Conservation (phyloP, 1,140 invertebrate genomes). For the Drosophila saltans region DNA sequence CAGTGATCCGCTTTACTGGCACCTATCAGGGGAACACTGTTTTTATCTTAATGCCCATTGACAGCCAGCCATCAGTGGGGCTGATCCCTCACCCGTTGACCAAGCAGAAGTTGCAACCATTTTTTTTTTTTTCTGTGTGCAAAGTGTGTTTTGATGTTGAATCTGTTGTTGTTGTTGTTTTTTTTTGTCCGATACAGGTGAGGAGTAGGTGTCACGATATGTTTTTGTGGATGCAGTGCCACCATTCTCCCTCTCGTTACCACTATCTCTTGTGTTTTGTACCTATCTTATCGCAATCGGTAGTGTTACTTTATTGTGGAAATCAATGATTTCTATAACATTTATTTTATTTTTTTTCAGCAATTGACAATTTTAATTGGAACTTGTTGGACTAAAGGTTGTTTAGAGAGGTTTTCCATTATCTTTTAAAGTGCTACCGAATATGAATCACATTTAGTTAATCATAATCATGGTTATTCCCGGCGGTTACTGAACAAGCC, state of each 20-base stretch:
- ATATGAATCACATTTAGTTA: slow-evolving; percentile 32
- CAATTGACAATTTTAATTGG: slow-evolving; percentile 61
- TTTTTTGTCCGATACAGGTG: slow-evolving; percentile 24
- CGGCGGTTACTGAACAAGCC: not conserved
- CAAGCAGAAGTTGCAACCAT: slow-evolving; percentile 30
- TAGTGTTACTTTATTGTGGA: slow-evolving; percentile 10
- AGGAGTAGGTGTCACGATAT: not conserved
- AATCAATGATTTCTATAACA: slow-evolving; percentile 41
- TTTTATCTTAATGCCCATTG: slow-evolving; percentile 76
- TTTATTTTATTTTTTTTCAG: slow-evolving; percentile 43
- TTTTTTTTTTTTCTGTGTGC: slow-evolving; percentile 20
- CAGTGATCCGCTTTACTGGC: slow-evolving; percentile 64
- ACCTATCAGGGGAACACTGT: slow-evolving; percentile 44
- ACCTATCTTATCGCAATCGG: slow-evolving; percentile 47
- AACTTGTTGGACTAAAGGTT: slow-evolving; percentile 21
- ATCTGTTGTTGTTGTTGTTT: too few species aligned
- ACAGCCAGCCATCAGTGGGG: slow-evolving; percentile 67
- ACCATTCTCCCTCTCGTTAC: not conserved
- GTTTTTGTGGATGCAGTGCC: slow-evolving; percentile 3
- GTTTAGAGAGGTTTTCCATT: slow-evolving; percentile 43
- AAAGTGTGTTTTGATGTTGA: slow-evolving; percentile 52
- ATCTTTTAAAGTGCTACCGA: slow-evolving; percentile 16
- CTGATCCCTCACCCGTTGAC: slow-evolving; percentile 18
- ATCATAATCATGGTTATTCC: not conserved
- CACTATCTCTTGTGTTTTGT: not conserved